Percentiles rank a stretch among this genome's conserved stretches.
Conservation (phyloP, 2,888 invertebrate species). For the Pocota personata region DNA sequence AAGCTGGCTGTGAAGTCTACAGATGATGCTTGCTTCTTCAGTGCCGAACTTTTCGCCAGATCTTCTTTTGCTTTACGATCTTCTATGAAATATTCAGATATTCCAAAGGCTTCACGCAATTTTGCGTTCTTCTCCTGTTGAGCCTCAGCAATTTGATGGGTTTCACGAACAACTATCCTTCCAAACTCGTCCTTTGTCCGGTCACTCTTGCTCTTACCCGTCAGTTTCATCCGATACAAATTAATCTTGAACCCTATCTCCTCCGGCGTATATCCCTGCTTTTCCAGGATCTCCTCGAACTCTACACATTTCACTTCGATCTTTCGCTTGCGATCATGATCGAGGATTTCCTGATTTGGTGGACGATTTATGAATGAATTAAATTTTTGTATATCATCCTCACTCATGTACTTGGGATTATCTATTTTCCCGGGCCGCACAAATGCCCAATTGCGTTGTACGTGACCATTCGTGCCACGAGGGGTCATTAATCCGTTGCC, state of each 20-base stretch:
- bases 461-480: slow-evolving; percentile 99
- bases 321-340: slow-evolving; percentile 97
- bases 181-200: slow-evolving; percentile 92
- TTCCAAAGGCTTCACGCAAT: slow-evolving; percentile 96
- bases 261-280: slow-evolving; percentile 94
- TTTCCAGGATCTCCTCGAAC: slow-evolving; percentile 96
- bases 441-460: slow-evolving; percentile 97
- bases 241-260: slow-evolving; percentile 94
- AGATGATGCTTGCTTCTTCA: too few species aligned
- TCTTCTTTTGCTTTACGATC: slow-evolving; percentile 86
- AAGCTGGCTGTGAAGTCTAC: too few species aligned
- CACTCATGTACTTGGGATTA: slow-evolving; percentile 93
- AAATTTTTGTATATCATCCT: slow-evolving; percentile 93
- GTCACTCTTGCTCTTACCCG: slow-evolving; percentile 86
- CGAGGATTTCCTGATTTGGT: slow-evolving; percentile 96
- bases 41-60: slow-evolving; percentile 82
- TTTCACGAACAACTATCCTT: slow-evolving; percentile 93
- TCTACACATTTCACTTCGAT: slow-evolving; percentile 98
- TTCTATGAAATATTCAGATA: slow-evolving; percentile 96
- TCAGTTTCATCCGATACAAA: slow-evolving; percentile 93
- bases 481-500: slow-evolving; percentile 98
- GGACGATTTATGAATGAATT: slow-evolving; percentile 92
- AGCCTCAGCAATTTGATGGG: slow-evolving; percentile 97
- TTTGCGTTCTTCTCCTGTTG: slow-evolving; percentile 97
- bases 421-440: slow-evolving; percentile 92